Percentiles rank a stretch among this genome's conserved stretches.
phyloP scores from a whole-genome alignment of 2,797 vertebrate species.

The Tiaroga cobitis region DNA sequence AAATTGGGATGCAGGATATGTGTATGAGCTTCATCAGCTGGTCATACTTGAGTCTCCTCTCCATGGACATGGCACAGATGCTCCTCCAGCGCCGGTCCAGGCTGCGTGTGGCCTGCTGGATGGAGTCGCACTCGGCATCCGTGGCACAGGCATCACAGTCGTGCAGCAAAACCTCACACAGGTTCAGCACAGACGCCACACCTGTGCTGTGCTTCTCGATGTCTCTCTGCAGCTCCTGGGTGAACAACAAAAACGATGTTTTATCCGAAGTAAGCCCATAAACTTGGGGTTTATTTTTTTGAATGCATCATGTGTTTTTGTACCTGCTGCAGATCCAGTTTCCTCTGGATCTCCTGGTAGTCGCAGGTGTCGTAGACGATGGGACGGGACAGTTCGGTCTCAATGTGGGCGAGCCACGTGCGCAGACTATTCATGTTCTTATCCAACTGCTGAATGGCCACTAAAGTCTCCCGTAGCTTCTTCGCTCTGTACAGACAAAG shows the following conservation, averaged over 20 bases:
- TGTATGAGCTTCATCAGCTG: neutral
- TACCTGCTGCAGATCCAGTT: conserved; percentile 96
- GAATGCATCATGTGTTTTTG: neutral
- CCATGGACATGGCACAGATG: conserved; percentile 98
- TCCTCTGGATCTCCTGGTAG: conserved; percentile 93
- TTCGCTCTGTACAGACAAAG: conserved; percentile 82
- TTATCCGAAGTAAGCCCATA: neutral
- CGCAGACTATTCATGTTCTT: conserved; percentile 97
- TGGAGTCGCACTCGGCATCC: conserved; percentile 94
- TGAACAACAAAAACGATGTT: neutral
- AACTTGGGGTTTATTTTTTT: neutral
- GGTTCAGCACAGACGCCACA: conserved; percentile 93
- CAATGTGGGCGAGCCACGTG: conserved; percentile 93
- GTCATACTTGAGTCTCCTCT: conserved; percentile 93
- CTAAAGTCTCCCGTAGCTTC: conserved; percentile 94
- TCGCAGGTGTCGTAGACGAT: conserved; percentile 93
- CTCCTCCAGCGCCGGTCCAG: conserved; percentile 97
- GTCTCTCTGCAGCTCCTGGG: conserved; percentile 93
- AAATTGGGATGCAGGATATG: neutral
- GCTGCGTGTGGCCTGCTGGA: conserved; percentile 94
- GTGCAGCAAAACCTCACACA: conserved; percentile 96
- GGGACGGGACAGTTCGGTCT: conserved; percentile 92
- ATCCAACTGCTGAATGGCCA: conserved; percentile 95
- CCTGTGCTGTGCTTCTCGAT: conserved; percentile 98
- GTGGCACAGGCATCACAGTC: conserved; percentile 98